These are phyloP conservation scores for Peucedramus taeniatus DNA, from an alignment of 2,113 vertebrate genomes.

Conservation along the genomic window DNA sequence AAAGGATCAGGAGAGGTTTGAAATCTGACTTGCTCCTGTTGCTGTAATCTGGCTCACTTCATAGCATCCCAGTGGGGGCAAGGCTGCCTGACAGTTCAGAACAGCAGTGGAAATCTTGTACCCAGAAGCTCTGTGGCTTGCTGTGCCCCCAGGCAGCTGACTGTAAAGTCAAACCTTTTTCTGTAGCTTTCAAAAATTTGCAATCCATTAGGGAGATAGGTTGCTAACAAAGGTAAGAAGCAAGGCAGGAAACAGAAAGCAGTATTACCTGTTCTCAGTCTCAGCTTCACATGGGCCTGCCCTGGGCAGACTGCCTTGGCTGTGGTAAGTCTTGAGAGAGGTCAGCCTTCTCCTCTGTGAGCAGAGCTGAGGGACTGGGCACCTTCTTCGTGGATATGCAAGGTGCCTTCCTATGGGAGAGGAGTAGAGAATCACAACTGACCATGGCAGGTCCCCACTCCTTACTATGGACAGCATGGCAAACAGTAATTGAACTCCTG, in stretches of 20 bases:
- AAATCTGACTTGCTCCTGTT: not conserved
- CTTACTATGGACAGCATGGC: not conserved
- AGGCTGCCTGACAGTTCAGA: not conserved
- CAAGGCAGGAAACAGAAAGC: not conserved
- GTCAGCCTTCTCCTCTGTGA: not conserved
- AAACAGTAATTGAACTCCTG: not conserved
- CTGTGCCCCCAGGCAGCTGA: not conserved
- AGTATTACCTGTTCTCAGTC: not conserved
- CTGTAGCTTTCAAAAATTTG: not conserved
- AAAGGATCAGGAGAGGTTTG: not conserved
- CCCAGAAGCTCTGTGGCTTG: not conserved
- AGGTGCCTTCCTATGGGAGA: not conserved
- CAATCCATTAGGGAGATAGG: not conserved
- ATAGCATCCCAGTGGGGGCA: not conserved
- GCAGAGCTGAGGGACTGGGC: not conserved
- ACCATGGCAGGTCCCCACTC: not conserved
- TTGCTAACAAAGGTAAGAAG: not conserved
- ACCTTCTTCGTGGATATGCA: not conserved
- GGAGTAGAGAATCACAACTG: not conserved
- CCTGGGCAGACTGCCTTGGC: not conserved
- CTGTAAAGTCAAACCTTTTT: not conserved
- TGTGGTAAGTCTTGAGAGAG: not conserved
- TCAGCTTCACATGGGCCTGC: fast-evolving
- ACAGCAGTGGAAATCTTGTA: not conserved
- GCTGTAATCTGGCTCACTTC: not conserved